Base-by-base conservation (phyloP, 1,140 invertebrate species). In the Drosophila sp. region DNA sequence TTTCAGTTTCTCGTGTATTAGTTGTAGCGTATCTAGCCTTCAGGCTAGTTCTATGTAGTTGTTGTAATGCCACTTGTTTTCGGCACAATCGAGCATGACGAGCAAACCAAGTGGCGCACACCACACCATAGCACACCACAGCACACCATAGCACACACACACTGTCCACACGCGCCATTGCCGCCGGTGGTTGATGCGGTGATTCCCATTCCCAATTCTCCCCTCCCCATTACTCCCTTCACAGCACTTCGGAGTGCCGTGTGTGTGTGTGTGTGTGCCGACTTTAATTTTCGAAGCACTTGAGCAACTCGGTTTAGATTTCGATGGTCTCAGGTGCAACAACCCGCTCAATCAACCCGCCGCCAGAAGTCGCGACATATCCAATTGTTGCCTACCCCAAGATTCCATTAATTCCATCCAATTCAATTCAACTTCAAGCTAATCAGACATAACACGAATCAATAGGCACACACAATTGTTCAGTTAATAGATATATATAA, bases 11-110 rank as follows among this genome's bases (percentile, higher is more conserved):
- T 33, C 8, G 30, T 29, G 32, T 41, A 17, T 17, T 17, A 25
- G 44, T 50, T 56, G 58, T 60, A 44, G 33, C 27, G 1, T 50
- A 50, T 50, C 7, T 58, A 58, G 17, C 56, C 56, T 58, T 10
- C 1, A 58, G 41, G 47, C 40, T 57, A 57, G 70, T 66, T 55
- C 11, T 62, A 65, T 55, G 17, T 62, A 58, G 56, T 44, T 70
- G 69, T 62, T 81, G 70, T 66, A 64, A 54, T 76, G 79, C 73
- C 83, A 86, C 83, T 89, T 84, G 84, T 89, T 89, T 84, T 80
- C 84, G 74, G 77, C 80, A 89, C 84, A 89, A 89, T 89, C 85
- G 85, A 89, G 85, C 84, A 89, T 90, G 78, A 84, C 84, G 71
- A 89, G 32, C 56, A 50, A 27, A 50, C 44, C 44, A 58, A 57